Base-by-base conservation (phyloP, 2,888 invertebrate genomes). In the Dendrolimus houi region DNA sequence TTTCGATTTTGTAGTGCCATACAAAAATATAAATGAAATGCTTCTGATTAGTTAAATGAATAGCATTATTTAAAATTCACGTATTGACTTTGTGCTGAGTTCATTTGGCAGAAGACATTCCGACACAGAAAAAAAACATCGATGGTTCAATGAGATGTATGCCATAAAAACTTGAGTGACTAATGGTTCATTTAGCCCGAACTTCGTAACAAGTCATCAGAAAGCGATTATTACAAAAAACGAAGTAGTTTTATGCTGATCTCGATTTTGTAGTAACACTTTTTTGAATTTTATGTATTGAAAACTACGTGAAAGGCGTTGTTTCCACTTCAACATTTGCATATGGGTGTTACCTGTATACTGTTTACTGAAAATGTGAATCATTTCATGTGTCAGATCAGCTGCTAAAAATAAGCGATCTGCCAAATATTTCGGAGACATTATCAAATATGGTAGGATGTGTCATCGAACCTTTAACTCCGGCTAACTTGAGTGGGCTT, bases 381-480 rank as follows among this genome's bases (percentile, higher is more conserved):
- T 82, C 78, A 81, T 55, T 64, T 56, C 64, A 65, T 59, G 64
- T 68, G 69, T 74, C 69, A 63, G 63, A 75, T 79, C 74, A 75
- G 72, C 71, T 80, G 75, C 74, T 73, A 71, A 73, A 72, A 72
- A 70, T 71, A 72, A 70, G 65, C 59, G 61, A 68, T 63, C 60
- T 63, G 61, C 61, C 59, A 66, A 66, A 62, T 62, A 63, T 64
- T 62, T 66, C 68, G 59, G 64, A 64, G 63, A 65, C 57, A 59
- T 64, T 63, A 66, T 67, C 67, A 70, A 75, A 73, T 63, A 72
- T 65, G 67, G 68, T 62, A 63, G 59, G 72, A 69, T 79, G 82
- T 81, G 82, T 83, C 85, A 85, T 82, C 79, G 75, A 74, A 76
- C 74, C 29, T 29, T 29, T 29, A 29, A 77, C 65, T 68, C 66